These are phyloP conservation scores for Aspidiotus rigidus DNA, from an alignment of 2,888 invertebrate genomes.

Conservation along the genomic window DNA sequence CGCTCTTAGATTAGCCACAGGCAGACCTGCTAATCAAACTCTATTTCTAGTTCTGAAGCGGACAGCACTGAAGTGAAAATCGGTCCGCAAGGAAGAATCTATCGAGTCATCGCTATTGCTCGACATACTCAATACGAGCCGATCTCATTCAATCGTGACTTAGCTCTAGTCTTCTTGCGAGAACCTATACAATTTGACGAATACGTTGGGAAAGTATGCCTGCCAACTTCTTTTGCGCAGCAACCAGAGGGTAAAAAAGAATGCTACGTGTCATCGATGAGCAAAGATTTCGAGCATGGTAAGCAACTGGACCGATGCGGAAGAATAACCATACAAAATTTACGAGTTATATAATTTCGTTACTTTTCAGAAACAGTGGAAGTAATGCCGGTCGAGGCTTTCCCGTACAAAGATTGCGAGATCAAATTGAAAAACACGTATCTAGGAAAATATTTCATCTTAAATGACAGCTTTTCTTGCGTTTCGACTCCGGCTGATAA, in stretches of 20 bases:
- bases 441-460: constrained; percentile 47
- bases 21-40: too few relatives aligned
- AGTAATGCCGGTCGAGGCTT: constrained; percentile 16
- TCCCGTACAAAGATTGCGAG: constrained; percentile 51
- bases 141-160: constrained; percentile 55
- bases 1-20: neutral
- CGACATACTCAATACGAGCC: constrained; percentile 60
- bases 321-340: neutral
- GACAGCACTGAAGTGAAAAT: constrained; percentile 14
- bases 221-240: constrained; percentile 46
- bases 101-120: constrained; percentile 54
- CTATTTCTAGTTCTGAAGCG: neutral
- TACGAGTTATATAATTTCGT: neutral
- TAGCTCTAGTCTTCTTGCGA: constrained; percentile 60
- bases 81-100: constrained; percentile 9
- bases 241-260: constrained; percentile 33
- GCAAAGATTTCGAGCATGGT: constrained; percentile 16
- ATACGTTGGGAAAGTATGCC: constrained; percentile 66
- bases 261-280: constrained; percentile 28
- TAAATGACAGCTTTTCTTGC: constrained; percentile 60
- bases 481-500: constrained; percentile 55
- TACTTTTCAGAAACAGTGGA: constrained; percentile 13
- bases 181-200: constrained; percentile 53
- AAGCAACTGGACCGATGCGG: neutral
- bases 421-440: constrained; percentile 51